phyloP scores from a whole-genome alignment of 1,140 invertebrate species.

The Neomicropteryx cornuta region DNA sequence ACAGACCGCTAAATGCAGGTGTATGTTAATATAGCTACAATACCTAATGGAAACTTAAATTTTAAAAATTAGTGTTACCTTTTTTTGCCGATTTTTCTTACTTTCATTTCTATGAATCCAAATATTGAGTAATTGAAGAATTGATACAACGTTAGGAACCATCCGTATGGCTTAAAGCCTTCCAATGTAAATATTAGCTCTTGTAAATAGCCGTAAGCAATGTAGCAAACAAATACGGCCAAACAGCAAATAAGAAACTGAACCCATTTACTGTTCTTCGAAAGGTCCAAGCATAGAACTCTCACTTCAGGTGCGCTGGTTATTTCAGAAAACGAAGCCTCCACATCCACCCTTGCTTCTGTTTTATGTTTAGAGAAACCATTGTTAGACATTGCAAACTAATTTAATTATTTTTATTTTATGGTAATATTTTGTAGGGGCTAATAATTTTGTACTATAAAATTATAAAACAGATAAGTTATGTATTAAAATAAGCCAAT shows the following conservation, averaged over 20 bases:
- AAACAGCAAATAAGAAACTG: slow-evolving; percentile 69
- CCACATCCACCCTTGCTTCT: too few relatives aligned
- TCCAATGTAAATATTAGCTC: slow-evolving; percentile 86
- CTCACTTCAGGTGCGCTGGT: slow-evolving; percentile 42
- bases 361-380: too few relatives aligned
- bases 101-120: slow-evolving; percentile 61
- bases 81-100: slow-evolving; percentile 51
- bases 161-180: slow-evolving; percentile 80
- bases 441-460: too few relatives aligned
- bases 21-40: neutral
- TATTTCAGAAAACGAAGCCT: too few relatives aligned
- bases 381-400: too few relatives aligned
- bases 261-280: slow-evolving; percentile 44
- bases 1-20: neutral
- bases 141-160: slow-evolving; percentile 88
- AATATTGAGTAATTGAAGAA: slow-evolving; percentile 80
- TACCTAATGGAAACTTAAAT: neutral
- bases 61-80: slow-evolving; percentile 42
- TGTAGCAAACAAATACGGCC: slow-evolving; percentile 78
- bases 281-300: slow-evolving; percentile 66
- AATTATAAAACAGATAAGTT: too few relatives aligned
- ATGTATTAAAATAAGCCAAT: too few relatives aligned
- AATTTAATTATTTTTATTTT: too few relatives aligned
- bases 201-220: slow-evolving; percentile 87
- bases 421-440: too few relatives aligned